Percentiles rank a stretch among this genome's conserved stretches.
phyloP scores from a whole-genome alignment of 2,888 invertebrate species.

The Deilephila elpenor region DNA sequence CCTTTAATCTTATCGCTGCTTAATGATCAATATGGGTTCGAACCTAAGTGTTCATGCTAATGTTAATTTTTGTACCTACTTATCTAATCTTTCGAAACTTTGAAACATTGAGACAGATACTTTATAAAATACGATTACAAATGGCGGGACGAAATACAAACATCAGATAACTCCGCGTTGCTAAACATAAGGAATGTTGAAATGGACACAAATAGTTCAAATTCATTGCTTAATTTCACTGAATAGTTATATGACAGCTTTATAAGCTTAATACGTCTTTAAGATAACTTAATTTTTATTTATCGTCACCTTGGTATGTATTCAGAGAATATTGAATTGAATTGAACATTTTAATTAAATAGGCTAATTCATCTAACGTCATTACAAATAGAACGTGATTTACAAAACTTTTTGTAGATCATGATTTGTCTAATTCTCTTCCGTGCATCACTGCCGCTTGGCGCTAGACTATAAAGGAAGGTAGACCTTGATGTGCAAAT shows the following conservation, averaged over 20 bases:
- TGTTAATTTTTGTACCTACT: constrained; percentile 28
- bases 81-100: constrained; percentile 27
- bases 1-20: constrained; percentile 72
- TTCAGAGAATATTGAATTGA: neutral
- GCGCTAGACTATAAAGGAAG: constrained; percentile 18
- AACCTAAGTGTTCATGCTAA: constrained; percentile 29
- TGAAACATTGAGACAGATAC: constrained; percentile 25
- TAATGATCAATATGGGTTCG: constrained; percentile 64
- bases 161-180: constrained; percentile 20
- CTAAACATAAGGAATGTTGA: constrained; percentile 19
- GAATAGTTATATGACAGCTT: neutral
- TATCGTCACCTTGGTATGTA: neutral
- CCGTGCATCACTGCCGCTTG: constrained; percentile 20
- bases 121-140: constrained; percentile 25
- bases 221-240: constrained; percentile 19
- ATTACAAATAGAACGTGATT: neutral
- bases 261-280: neutral
- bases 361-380: neutral
- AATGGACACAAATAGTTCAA: constrained; percentile 23
- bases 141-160: constrained; percentile 22
- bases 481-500: constrained; percentile 28
- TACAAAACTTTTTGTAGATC: neutral
- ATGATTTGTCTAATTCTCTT: neutral
- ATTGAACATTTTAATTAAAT: neutral
- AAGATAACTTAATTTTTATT: neutral